A percentile compares a stretch with the other conserved stretches of the same genome.
phyloP scores from a whole-genome alignment of 2,797 vertebrate genomes.

The Gymnothorax javanicus region DNA sequence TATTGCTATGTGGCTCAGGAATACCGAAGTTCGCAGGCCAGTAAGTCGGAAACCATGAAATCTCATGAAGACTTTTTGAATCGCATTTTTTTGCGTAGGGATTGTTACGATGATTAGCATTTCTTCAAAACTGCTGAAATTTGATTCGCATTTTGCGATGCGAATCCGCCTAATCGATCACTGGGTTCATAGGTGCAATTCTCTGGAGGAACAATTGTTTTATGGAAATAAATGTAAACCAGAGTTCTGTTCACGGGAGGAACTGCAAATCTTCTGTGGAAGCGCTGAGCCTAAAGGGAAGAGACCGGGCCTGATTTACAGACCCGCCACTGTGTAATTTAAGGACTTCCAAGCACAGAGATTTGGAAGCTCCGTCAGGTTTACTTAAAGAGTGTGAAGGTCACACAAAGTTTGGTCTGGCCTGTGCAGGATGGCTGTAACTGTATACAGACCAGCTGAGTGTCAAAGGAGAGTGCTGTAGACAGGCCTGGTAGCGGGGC shows the following conservation, averaged over 20 bases:
- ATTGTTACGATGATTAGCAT: too few species aligned
- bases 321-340: not conserved
- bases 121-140: too few species aligned
- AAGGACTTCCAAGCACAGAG: slow-evolving; percentile 11
- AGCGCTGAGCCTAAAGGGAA: not conserved
- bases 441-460: slow-evolving; percentile 19
- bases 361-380: slow-evolving; percentile 20
- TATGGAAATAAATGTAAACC: not conserved
- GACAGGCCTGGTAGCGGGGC: not conserved
- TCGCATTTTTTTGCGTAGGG: too few species aligned
- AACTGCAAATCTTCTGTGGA: not conserved
- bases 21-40: too few species aligned
- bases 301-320: not conserved
- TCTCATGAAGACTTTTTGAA: too few species aligned
- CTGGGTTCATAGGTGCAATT: not conserved
- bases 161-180: too few species aligned
- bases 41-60: too few species aligned
- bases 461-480: slow-evolving; percentile 16
- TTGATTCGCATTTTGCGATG: too few species aligned
- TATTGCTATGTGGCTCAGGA: too few species aligned
- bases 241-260: not conserved
- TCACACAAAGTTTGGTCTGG: slow-evolving; percentile 4
- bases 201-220: not conserved
- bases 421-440: slow-evolving; percentile 6
- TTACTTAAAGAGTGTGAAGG: slow-evolving; percentile 13